Conservation (phyloP, 1,140 invertebrate genomes). For the Hyposmocoma kahamanoa region DNA sequence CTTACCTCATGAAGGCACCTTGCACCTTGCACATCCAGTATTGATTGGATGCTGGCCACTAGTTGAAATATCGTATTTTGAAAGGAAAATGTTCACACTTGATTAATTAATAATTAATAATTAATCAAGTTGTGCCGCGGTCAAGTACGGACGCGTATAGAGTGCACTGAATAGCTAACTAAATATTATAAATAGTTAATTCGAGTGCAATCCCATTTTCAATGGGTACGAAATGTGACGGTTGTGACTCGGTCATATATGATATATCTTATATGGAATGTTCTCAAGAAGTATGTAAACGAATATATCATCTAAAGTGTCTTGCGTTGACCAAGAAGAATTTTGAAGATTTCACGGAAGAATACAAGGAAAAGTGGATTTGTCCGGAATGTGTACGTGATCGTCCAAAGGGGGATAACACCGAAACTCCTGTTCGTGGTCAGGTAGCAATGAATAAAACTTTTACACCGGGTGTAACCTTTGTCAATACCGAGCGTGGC, state of each 20-base stretch:
- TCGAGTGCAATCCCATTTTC: too few species aligned
- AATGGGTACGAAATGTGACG: conserved; percentile 10
- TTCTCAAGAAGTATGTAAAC: conserved; percentile 6
- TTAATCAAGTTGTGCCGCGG: too few species aligned
- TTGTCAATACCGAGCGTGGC: conserved; percentile 7
- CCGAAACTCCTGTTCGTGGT: conserved; percentile 9
- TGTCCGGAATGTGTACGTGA: conserved; percentile 11
- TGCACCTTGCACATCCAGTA: too few species aligned
- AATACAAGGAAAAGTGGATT: conserved; percentile 9
- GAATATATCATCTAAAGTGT: conserved; percentile 10
- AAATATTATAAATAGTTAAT: too few species aligned
- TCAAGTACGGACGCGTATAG: too few species aligned
- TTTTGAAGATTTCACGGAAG: conserved; percentile 7
- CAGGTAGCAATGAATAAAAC: conserved; percentile 10
- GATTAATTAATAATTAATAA: too few species aligned
- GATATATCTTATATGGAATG: conserved; percentile 14
- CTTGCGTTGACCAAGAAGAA: neutral
- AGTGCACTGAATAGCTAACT: too few species aligned
- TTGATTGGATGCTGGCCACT: too few species aligned
- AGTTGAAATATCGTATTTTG: too few species aligned
- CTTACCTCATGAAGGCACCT: too few species aligned
- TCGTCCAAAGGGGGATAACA: conserved; percentile 8
- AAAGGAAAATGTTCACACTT: too few species aligned
- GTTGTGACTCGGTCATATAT: conserved; percentile 4
- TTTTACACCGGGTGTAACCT: conserved; percentile 9